Conservation (phyloP, 2,797 vertebrate genomes). For the Microctenopoma stevenorrisi region DNA sequence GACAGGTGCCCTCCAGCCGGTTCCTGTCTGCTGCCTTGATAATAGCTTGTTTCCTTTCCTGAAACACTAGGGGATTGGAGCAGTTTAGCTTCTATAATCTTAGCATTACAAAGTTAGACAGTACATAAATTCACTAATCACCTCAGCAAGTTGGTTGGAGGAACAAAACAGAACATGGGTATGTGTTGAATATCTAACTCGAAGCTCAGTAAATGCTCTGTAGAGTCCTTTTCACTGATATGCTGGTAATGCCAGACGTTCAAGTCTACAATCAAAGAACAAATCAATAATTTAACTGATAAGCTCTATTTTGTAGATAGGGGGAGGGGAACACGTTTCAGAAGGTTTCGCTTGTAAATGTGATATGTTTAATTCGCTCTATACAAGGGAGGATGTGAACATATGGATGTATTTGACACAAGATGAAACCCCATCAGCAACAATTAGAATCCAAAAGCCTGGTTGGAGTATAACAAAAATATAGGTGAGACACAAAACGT, state of each 20-base stretch:
- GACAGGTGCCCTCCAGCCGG: conserved; percentile 82
- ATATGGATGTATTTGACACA: too few relatives aligned
- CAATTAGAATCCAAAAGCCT: not conserved
- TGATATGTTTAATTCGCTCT: too few relatives aligned
- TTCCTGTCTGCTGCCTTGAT: conserved; percentile 81
- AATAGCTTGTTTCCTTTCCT: conserved; percentile 78
- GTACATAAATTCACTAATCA: conserved; percentile 35
- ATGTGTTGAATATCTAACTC: not conserved
- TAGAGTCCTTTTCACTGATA: not conserved
- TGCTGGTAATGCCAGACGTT: not conserved
- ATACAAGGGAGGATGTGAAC: too few relatives aligned
- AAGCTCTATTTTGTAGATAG: not conserved
- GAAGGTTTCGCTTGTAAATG: too few relatives aligned
- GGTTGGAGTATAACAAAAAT: too few relatives aligned
- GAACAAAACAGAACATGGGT: conserved; percentile 8
- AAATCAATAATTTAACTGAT: not conserved
- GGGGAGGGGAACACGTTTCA: not conserved
- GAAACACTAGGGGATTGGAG: conserved; percentile 67
- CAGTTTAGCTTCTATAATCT: conserved; percentile 61
- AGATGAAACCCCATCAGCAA: too few relatives aligned
- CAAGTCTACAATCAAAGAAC: not conserved
- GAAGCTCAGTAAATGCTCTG: not conserved
- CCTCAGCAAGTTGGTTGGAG: conserved; percentile 5
- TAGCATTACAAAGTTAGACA: conserved; percentile 64
- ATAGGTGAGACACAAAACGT: too few relatives aligned